Base-by-base conservation (phyloP, 2,113 vertebrate species). In the Rhombomys opimus region DNA sequence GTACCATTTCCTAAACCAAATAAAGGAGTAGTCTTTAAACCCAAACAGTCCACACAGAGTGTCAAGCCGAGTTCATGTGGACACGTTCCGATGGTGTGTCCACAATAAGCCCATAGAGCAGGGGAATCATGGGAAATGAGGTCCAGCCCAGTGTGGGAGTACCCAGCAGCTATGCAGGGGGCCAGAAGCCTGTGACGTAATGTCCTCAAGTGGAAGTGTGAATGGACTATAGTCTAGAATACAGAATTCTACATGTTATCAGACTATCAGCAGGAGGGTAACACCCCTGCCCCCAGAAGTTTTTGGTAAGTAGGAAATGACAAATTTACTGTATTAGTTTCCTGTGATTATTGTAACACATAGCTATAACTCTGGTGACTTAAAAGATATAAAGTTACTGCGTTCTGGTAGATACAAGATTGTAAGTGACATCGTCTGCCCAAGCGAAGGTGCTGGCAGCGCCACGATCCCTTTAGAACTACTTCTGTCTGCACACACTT, bases 1-100 rank as follows among this genome's bases (percentile, higher is more conserved):
- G 54, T 46, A 72, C 25, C 2, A 78, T 88, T 93, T 94, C 4
- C 27, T 87, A 27, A 95, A 82, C 67, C 63, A 72, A 95, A 84
- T 41, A 95, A 77, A 92, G 25, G 46, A 61, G 17, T 4, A 85
- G n/a, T 38, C 63, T 94, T 91, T 52, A 85, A 32, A 76, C 4
- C 25, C n/a, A 77, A 87, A 91, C 35, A 57, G 46, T 23, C 46
- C 23, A 54, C 23, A 54, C 50, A 41, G 13, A 35, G 1, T 57
- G 20, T 86, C 59, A 93, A 50, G 14, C 4, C 59, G 41, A 25
- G 77, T 91, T 88, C 88, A 27, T 30, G 23, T 15, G 90, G 76
- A 54, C 27, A 72, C 2, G 63, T 38, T 80, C 25, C 78, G 73
- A 68, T 41, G 12, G 7, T 77, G 63, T 41, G 32, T n/a, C 15